phyloP scores from a whole-genome alignment of 1,140 invertebrate genomes.

The Saxidomus purpurata region DNA sequence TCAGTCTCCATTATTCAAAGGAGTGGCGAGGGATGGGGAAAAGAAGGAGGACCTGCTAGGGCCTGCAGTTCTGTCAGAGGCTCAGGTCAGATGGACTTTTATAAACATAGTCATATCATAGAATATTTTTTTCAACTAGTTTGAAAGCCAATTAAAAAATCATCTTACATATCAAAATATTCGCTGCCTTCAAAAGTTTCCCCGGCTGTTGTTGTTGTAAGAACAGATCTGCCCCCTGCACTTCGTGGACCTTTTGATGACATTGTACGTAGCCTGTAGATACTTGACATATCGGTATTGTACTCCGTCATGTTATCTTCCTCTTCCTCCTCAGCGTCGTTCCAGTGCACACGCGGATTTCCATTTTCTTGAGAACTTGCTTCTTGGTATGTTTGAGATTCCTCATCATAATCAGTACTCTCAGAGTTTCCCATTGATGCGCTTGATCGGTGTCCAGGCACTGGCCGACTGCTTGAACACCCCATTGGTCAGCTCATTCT shows the following conservation, averaged over 20 bases:
- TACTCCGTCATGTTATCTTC: neutral
- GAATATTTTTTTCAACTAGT: no score
- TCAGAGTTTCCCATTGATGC: neutral
- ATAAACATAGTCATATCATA: no score
- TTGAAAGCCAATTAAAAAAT: no score
- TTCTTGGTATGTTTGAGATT: neutral
- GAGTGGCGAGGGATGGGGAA: no score
- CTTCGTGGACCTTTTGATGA: constrained; percentile 34
- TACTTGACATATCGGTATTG: constrained; percentile 1
- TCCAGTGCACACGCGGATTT: neutral
- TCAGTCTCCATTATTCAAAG: no score
- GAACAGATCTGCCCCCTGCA: constrained; percentile 1
- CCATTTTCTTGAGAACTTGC: neutral
- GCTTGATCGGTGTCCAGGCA: neutral
- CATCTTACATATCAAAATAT: constrained; percentile 29
- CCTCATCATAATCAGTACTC: neutral
- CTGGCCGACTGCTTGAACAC: constrained; percentile 14
- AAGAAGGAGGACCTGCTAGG: no score
- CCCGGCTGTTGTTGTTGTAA: neutral
- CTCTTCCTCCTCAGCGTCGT: constrained; percentile 3
- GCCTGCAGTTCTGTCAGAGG: no score
- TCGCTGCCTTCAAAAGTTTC: constrained; percentile 34
- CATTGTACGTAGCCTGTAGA: neutral
- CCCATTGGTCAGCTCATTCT: constrained; percentile 10
- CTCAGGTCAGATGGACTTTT: no score